Evolutionary conservation across 2,797 vertebrate genomes (phyloP), one percentile per base, ranked within the genome.

Genomic region (Notoglanidium macrostoma): DNA sequence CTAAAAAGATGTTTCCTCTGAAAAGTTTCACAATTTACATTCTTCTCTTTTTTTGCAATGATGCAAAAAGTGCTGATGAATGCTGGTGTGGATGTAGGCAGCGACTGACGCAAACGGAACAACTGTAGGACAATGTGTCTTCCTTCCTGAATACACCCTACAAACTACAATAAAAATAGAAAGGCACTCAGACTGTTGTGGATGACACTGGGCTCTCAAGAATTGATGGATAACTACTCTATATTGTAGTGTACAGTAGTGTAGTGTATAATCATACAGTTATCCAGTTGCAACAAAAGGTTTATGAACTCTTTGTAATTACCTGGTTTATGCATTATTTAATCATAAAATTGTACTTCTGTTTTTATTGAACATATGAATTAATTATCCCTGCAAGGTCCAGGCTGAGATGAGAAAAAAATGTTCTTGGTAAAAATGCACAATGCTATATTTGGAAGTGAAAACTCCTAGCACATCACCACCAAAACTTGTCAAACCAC

Each of bases 111-210:
- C 88, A 91, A 90, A 90, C 54, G 88, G 89, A 91, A 90, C 83
- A 89, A 74, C 57, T 68, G 61, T 88, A 85, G 83, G 70, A 92
- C 90, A 92, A 93, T 93, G 91, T 90, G 89, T 89, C 90, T 89
- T 94, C 92, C 93, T 94, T 94, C 94, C 93, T 90, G 92, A 94
- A 94, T 93, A 90, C 90, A 91, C 92, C 90, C 91, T 90, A 91
- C 93, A 91, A 92, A 90, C 88, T 91, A 91, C 26, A 63, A 59
- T 81, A 49, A 87, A 91, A 86, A 90, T 87, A 89, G 88, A 88
- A 87, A 76, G n/a, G 11, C 51, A 73, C 26, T 86, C 44, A 85
- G 85, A 83, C 82, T 44, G 57, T 55, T 21, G 26, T 74, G 61
- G 80, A 79, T 83, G 26, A 82, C 35, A 61, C 55, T 49, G 7